Conservation (phyloP, 2,888 invertebrate genomes). For the Crossocerus cetratus region DNA sequence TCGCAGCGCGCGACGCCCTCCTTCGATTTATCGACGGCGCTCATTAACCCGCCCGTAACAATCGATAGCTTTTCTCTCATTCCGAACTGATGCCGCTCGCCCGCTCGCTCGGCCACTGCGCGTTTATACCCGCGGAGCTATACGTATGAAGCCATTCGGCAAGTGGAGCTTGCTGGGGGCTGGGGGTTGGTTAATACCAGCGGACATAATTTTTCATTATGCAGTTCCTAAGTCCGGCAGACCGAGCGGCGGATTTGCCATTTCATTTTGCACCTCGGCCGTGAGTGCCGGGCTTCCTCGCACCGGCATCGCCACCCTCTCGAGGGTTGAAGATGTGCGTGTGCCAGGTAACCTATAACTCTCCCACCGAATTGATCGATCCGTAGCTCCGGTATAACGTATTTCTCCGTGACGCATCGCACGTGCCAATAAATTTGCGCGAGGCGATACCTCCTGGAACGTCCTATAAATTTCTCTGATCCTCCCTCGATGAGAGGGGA, state of each 20-base stretch:
- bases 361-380: constrained; percentile 52
- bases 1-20: neutral
- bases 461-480: constrained; percentile 58
- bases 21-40: constrained; percentile 1
- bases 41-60: neutral
- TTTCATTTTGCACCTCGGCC: neutral
- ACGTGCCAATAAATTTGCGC: constrained; percentile 58
- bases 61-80: neutral
- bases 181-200: no score
- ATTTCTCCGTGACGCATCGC: constrained; percentile 59
- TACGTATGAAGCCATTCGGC: neutral
- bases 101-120: neutral
- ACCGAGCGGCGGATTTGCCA: neutral
- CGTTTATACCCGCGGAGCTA: neutral
- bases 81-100: neutral
- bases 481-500: constrained; percentile 52
- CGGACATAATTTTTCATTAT: neutral
- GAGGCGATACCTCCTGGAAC: constrained; percentile 55
- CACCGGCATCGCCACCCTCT: neutral
- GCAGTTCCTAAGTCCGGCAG: neutral
- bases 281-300: neutral
- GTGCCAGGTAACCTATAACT: constrained; percentile 47
- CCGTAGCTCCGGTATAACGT: constrained; percentile 47
- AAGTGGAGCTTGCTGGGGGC: neutral
- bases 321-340: constrained; percentile 42